Evolutionary conservation across 1,140 invertebrate genomes (phyloP), one percentile per base, ranked within the genome.

Genomic region (Triops cancriformis): DNA sequence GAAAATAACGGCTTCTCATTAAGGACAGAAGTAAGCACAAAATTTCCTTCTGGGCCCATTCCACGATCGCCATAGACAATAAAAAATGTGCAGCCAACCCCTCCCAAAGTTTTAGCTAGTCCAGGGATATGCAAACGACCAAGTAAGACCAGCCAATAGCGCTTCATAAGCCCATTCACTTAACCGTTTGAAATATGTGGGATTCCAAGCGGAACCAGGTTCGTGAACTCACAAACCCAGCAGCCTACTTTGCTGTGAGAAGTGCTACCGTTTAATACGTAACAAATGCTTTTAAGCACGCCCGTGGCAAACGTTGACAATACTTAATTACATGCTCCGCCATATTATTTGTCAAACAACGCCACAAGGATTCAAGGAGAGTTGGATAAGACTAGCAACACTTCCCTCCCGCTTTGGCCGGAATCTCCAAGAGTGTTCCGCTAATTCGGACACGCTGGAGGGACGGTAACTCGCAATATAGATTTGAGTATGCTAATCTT

Each of bases 301-400:
- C 51, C 51, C 51, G 51, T 64, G 51, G 18, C 23, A 64, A 64
- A 64, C 51, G 51, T 64, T 64, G 51, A 64, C 51, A 64, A 64
- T 64, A 23, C 51, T 23, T 64, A 64, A 64, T 64, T 64, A 64
- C 23, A 23, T 64, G 51, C 14, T 64, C 18, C 10, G 18, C 23
- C 51, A 64, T 64, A 64, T 4, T n/a, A 64, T 64, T 64, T 64
- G 11, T 23, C 6, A 18, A 64, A 64, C 51, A 64, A 23, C 51
- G 51, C 23, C 45, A 37, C 31, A 7, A 37, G 31, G 72, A 26
- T 73, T 73, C 73, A 74, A 23, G 11, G n/a, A n/a, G 73, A 23
- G 73, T 74, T 12, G n/a, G n/a, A 27, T 12, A 7, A 74, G 27
- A 23, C 26, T 26, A n/a, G n/a, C 18, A 5, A 10, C 73, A 74